Base-by-base conservation (phyloP, 2,113 vertebrate genomes). In the Herpailurus yagouaroundi region DNA sequence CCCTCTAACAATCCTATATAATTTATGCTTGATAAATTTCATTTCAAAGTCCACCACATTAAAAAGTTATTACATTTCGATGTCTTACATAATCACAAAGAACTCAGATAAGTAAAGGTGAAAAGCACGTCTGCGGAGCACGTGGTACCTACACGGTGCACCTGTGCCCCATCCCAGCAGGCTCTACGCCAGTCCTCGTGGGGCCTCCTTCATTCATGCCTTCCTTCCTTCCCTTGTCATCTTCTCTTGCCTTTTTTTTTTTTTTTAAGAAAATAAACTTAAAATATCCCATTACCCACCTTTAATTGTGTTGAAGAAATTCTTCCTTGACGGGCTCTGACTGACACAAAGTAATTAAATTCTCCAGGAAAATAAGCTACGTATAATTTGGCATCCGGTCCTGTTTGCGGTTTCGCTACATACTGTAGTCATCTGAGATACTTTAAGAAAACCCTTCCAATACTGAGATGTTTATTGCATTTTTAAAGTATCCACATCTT, bases 381-480 rank as follows among this genome's bases (percentile, higher is more conserved):
- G 96, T 96, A 73, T 85, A 97, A 97, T 98, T 95, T 98, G 98
- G 98, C 98, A 97, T 98, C 96, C 52, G 4, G 60, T 74, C 88
- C 66, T 33, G 87, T 90, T 97, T 97, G 96, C 97, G 94, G 93
- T 96, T 92, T 91, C 25, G 5, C 92, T 71, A 63, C 7, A 23
- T 45, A 96, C 64, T 91, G n/a, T 5, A 92, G 94, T 74, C 97
- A 92, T 93, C 87, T 89, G 83, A 98, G 91, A 98, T 97, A 97
- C 97, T 96, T 98, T 91, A 98, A 98, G 96, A 98, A 98, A 98
- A 98, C 98, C 98, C 98, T 99, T 98, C 97, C 97, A 98, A 98
- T 98, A 98, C 98, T 98, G 98, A 98, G 98, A 97, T 97, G 97
- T 98, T 98, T 99, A 99, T 98, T 99, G 98, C 98, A 97, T 98